Percentiles rank a stretch among this genome's conserved stretches.
phyloP scores from a whole-genome alignment of 2,888 invertebrate genomes.

The Pandemis heparana region DNA sequence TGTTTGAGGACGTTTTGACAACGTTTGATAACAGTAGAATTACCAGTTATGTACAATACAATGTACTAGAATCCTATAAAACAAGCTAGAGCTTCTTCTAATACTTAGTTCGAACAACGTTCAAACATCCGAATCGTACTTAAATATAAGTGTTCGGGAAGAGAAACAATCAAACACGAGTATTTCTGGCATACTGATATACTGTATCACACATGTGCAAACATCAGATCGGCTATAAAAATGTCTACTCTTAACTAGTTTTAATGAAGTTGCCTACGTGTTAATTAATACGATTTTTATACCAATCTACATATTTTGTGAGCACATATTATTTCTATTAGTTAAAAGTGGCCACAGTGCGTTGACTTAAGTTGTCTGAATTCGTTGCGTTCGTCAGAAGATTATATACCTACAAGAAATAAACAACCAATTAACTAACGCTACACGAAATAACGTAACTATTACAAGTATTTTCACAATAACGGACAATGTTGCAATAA shows the following conservation, averaged over 20 bases:
- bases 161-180: background rate
- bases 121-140: no score
- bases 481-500: conserved; percentile 38
- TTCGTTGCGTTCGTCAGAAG: background rate
- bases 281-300: conserved; percentile 1
- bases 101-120: background rate
- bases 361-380: background rate
- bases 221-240: background rate
- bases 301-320: conserved; percentile 1
- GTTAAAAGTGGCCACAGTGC: background rate
- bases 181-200: background rate
- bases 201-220: background rate
- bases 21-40: background rate
- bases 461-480: conserved; percentile 27
- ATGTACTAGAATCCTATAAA: background rate
- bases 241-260: background rate
- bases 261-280: background rate
- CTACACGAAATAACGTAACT: conserved; percentile 2
- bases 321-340: background rate
- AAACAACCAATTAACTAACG: background rate
- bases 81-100: background rate
- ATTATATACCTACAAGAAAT: background rate
- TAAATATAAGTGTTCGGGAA: background rate
- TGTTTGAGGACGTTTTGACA: conserved; percentile 20
- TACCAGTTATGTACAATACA: background rate